A percentile compares a stretch with the other conserved stretches of the same genome.
These are phyloP conservation scores for Phyllostomus hastatus DNA, from an alignment of 2,113 vertebrate species.

Conservation along the genomic window DNA sequence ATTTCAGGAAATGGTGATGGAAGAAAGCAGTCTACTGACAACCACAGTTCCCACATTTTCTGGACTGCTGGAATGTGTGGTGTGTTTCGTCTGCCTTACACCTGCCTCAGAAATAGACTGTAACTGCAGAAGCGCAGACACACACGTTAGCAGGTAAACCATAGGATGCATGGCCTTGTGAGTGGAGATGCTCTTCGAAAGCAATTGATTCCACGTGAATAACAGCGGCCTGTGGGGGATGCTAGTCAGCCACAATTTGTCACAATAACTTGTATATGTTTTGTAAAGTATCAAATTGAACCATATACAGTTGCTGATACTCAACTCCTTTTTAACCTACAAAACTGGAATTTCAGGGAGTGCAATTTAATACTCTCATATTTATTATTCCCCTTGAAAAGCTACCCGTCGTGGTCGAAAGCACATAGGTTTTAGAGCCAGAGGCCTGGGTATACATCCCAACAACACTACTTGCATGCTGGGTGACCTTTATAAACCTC, in stretches of 20 bases:
- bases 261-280: background rate
- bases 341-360: background rate
- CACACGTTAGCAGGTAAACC: background rate
- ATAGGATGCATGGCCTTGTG: background rate
- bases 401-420: background rate
- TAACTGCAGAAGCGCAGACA: background rate
- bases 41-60: background rate
- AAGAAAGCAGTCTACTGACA: background rate
- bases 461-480: background rate
- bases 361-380: background rate
- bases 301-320: background rate
- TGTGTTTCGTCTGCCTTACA: background rate
- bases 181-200: background rate
- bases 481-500: conserved; percentile 25
- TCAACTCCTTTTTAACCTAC: background rate
- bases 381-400: conserved; percentile 35
- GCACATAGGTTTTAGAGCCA: conserved; percentile 19
- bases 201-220: background rate
- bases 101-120: background rate
- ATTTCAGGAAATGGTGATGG: conserved; percentile 5
- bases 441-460: background rate
- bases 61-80: background rate
- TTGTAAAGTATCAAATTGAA: background rate
- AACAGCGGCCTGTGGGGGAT: background rate
- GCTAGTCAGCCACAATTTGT: background rate